Conservation (phyloP, 2,888 invertebrate genomes). For the Terebella lapidaria region DNA sequence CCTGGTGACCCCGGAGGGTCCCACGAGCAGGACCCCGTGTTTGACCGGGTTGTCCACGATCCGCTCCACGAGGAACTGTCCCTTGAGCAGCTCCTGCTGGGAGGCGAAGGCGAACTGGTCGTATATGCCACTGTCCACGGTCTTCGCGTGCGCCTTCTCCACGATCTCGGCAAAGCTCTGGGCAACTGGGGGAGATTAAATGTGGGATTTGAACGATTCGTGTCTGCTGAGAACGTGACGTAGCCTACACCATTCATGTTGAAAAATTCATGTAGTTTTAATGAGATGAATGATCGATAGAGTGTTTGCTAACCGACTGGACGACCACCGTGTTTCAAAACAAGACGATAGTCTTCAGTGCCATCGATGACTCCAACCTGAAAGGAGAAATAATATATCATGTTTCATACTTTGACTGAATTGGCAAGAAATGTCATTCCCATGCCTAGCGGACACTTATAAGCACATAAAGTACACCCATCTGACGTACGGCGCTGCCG, state of each 20-base stretch:
- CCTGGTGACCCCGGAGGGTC: neutral
- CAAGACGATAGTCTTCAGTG: neutral
- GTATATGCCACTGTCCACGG: neutral
- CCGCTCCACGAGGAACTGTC: neutral
- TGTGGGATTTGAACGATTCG: neutral
- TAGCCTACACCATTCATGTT: neutral
- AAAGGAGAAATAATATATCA: neutral
- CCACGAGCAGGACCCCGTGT: slow-evolving; percentile 5
- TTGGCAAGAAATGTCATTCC: no score
- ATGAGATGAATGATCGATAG: neutral
- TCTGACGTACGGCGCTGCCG: neutral
- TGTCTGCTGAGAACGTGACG: neutral
- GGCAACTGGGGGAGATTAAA: neutral
- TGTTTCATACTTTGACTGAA: no score
- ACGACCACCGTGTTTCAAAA: neutral
- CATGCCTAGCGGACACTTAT: no score
- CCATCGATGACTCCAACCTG: neutral
- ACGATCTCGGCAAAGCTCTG: neutral
- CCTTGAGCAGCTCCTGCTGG: neutral
- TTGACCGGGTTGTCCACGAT: neutral
- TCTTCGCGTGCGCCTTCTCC: neutral
- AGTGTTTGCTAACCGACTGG: neutral
- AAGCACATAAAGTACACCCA: neutral
- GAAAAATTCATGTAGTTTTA: neutral
- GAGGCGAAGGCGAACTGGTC: slow-evolving; percentile 11